Evolutionary conservation across 2,888 invertebrate species (phyloP), one percentile per base, ranked within the genome.

Genomic region (Coleophora flavipennella): DNA sequence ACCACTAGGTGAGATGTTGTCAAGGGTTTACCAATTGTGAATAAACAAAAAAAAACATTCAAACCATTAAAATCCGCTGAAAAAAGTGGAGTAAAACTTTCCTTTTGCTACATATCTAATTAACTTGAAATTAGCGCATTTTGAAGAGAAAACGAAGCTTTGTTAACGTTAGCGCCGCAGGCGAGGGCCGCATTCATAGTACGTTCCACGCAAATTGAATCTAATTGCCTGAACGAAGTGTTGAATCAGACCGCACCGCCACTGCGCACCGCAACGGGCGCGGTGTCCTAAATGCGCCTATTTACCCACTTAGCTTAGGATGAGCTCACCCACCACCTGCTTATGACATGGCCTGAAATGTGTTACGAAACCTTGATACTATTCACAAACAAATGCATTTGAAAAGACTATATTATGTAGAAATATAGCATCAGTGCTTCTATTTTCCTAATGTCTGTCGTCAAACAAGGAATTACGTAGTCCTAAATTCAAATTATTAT

Each of bases 141-240:
- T 77, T 57, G 48, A 49, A 60, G 55, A 70, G 63, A 73, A 29
- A 76, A 67, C 62, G 64, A 67, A 69, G 65, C 71, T 72, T 73
- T 73, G 77, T 78, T 71, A 67, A 6, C 11, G 29, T 29, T 29
- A 29, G 9, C 8, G 29, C 10, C 29, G 7, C 29, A 29, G 58
- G 56, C 57, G 61, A 59, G 56, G 49, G 54, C 50, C 66, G 73
- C 72, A 67, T 71, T 69, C 70, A 70, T 74, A 72, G 70, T 53
- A 65, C 59, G 62, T 61, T 59, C 60, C 54, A 62, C 68, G 66
- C 73, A 79, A 83, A 83, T 83, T 80, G 79, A 73, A 72, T 73
- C 80, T 83, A 81, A 83, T 83, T 83, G 83, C 78, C 71, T 63
- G 76, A 80, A 80, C 72, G 72, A 80, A 80, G 81, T 77, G 81